Evolutionary conservation across 2,113 vertebrate genomes (phyloP), one percentile per base, ranked within the genome.

Genomic region (Parus major): DNA sequence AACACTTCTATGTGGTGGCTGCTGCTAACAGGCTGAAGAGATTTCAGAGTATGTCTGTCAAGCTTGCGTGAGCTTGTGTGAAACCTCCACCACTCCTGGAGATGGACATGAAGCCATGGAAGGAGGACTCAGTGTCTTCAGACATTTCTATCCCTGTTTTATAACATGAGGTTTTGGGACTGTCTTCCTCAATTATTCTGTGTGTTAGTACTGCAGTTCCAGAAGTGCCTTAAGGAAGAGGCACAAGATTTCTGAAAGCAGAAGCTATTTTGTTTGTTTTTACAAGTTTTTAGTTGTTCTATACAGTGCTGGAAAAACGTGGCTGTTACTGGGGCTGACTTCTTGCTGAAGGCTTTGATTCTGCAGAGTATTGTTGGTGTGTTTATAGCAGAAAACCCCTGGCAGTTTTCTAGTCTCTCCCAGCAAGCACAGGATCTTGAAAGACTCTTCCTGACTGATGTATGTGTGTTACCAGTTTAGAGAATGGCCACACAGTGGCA

Each of bases 1-100:
- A 99, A 97, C 98, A 99, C 88, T 99, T 99, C 89, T 98, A 98
- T 2, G 98, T 96, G 53, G 98, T 99, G 53, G 97, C 98, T 55
- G 98, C 99, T 57, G 98, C 98, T 39, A 99, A 99, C 97, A 97
- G 99, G 65, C 96, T 99, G 93, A 98, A 97, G 96, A 98, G 98
- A 83, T 98, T 99, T 90, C 98, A 98, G 65, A 96, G 82, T 82
- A 50, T 75, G 69, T 93, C 98, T 64, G 88, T 95, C 66, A 98
- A 93, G 61, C 95, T 96, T 41, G 76, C 49, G 0, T 97, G 92
- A 93, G 42, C 66, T 80, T 52, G 24, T 73, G 13, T 35, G 72
- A 61, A 60, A 65, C 71, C 70, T 29, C 28, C 44, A 11, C 59
- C 23, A 2, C 36, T 41, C 44, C 5, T 77, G 64, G 79, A 88